Conservation (phyloP, 2,888 invertebrate species). For the Priocnemis perturbator region DNA sequence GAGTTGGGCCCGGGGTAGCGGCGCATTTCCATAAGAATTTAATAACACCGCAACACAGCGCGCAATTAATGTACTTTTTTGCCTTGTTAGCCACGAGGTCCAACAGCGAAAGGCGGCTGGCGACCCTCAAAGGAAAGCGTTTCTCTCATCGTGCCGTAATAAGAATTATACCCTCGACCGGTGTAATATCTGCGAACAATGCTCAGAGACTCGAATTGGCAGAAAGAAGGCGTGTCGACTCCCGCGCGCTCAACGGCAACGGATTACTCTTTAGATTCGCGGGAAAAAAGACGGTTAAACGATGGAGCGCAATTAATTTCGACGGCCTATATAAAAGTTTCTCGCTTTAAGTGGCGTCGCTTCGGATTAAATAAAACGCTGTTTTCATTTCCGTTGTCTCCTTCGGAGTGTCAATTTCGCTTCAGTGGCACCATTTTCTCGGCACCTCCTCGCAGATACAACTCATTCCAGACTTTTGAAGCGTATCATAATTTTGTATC, state of each 20-base stretch:
- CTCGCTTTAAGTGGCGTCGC: too few relatives aligned
- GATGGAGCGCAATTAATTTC: constrained; percentile 46
- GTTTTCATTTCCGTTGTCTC: too few relatives aligned
- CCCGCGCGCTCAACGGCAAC: too few relatives aligned
- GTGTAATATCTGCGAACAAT: constrained; percentile 16
- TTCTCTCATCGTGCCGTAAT: constrained; percentile 15
- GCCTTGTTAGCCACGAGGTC: constrained; percentile 61
- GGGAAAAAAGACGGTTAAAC: constrained; percentile 22
- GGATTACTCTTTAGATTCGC: too few relatives aligned
- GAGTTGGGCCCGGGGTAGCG: constrained; percentile 56
- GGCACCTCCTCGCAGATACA: too few relatives aligned
- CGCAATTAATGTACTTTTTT: constrained; percentile 74
- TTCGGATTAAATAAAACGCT: too few relatives aligned
- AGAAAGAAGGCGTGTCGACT: constrained; percentile 26
- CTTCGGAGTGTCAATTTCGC: too few relatives aligned
- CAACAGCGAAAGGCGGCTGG: constrained; percentile 40
- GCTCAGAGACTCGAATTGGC: constrained; percentile 33
- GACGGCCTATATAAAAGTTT: constrained; percentile 5
- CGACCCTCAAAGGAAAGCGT: constrained; percentile 55
- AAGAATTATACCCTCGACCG: constrained; percentile 16
- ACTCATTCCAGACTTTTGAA: too few relatives aligned
- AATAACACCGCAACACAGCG: constrained; percentile 73
- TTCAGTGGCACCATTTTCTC: too few relatives aligned
- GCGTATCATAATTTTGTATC: too few relatives aligned
- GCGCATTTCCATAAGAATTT: constrained; percentile 74